Base-by-base conservation (phyloP, 2,797 vertebrate genomes). In the Euphonia xanthogaster region DNA sequence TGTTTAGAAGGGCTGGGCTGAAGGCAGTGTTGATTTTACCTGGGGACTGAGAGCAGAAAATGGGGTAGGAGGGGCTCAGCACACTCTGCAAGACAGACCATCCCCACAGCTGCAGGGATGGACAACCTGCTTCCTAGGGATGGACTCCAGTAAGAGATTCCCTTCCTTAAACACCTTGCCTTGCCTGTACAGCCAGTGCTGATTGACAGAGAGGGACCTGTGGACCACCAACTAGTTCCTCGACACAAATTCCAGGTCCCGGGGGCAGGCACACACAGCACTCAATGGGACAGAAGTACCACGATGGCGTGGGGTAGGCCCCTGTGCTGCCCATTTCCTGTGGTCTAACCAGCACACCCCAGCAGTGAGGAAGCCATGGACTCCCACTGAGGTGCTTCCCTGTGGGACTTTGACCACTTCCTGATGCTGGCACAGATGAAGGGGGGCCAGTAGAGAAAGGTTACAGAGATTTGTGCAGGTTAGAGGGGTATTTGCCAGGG, bases 281-380 rank as follows among this genome's bases (percentile, higher is more conserved):
- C 19, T 31, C 1, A 0, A 14, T 9, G 22, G 57, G 25, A 70
- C 14, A 31, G 13, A 23, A 22, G 53, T 16, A 40, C 45, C 42
- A 21, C 2, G 18, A 19, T 0, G 0, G 31, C 14, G 67, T 16
- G 53, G 18, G 54, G 23, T 47, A 60, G 50, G 57, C 63, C 61
- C 31, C 45, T 39, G 47, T 50, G n/a, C 65, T 80, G 55, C 40
- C 55, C n/a, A 51, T 44, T 65, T 44, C 31, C 67, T 50, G 20
- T 65, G 54, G 57, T 12, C 25, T 63, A 31, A 78, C 7, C 12
- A 68, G 45, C 61, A 61, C 0, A 3, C 2, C 14, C 42, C n/a
- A 57, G 51, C 50, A 57, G 35, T 7, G 31, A 70, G 54, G 67
- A 51, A 79, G 73, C 48, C 48, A 30, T 1, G 20, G 44, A 47